phyloP scores from a whole-genome alignment of 2,113 vertebrate species.

The Rana temporaria region DNA sequence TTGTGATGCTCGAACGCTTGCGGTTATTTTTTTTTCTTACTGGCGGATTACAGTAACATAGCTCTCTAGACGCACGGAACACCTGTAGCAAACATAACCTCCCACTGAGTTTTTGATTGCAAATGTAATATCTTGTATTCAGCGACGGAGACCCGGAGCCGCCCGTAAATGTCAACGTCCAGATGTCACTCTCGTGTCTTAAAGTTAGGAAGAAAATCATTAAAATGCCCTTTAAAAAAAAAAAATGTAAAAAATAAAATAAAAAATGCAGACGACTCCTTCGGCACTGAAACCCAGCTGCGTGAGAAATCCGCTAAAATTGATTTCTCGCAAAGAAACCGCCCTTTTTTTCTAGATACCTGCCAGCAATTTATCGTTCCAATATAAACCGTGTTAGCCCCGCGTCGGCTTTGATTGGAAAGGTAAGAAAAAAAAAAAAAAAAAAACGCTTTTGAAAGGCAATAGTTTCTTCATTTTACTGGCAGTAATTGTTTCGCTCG shows the following conservation, averaged over 20 bases:
- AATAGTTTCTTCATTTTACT: slow-evolving; percentile 57
- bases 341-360: slow-evolving; percentile 44
- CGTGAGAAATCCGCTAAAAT: slow-evolving; percentile 47
- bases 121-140: not conserved
- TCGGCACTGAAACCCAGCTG: slow-evolving; percentile 6
- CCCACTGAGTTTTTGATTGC: slow-evolving; percentile 17
- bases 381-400: slow-evolving; percentile 61
- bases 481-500: slow-evolving; percentile 60
- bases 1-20: too few species aligned
- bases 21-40: too few species aligned
- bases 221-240: slow-evolving; percentile 21
- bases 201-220: slow-evolving; percentile 19
- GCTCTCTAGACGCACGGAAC: not conserved
- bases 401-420: slow-evolving; percentile 45
- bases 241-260: not conserved
- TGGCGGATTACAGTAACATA: not conserved
- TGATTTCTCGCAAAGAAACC: slow-evolving; percentile 44
- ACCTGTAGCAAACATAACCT: not conserved
- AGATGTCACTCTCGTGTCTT: slow-evolving; percentile 30
- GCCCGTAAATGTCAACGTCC: slow-evolving; percentile 35
- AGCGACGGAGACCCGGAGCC: not conserved
- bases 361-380: slow-evolving; percentile 65
- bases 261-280: not conserved
- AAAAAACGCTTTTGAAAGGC: slow-evolving; percentile 55
- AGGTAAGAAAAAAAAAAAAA: not conserved